Percentiles rank a stretch among this genome's conserved stretches.
These are phyloP conservation scores for Anniella stebbinsi DNA, from an alignment of 2,797 vertebrate genomes.

Conservation along the genomic window DNA sequence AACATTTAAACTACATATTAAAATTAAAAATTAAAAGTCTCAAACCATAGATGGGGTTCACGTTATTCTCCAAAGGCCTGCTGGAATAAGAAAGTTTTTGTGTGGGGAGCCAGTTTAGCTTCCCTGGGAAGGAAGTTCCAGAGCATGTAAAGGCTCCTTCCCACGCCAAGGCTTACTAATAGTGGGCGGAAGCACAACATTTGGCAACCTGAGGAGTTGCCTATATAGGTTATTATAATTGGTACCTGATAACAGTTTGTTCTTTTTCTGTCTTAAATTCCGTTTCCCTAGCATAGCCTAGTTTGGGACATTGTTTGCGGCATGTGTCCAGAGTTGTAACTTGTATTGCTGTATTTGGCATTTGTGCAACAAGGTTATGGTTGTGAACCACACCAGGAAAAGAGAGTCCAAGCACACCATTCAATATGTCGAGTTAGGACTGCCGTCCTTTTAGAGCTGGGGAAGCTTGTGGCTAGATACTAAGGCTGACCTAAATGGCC, in stretches of 20 bases:
- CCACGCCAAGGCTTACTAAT: background rate
- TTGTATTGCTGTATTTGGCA: too few species aligned
- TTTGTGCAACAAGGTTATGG: background rate
- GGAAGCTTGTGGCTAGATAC: too few species aligned
- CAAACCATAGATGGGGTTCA: too few species aligned
- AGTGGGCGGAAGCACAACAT: background rate
- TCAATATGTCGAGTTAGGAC: background rate
- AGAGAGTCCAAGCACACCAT: background rate
- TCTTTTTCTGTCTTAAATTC: background rate
- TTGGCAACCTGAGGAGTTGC: background rate
- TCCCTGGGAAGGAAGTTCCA: too few species aligned
- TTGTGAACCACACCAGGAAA: background rate
- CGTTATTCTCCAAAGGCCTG: too few species aligned
- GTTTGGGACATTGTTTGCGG: too few species aligned
- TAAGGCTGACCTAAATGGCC: too few species aligned
- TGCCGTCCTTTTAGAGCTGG: too few species aligned
- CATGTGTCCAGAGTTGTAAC: background rate
- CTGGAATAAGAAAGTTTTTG: too few species aligned
- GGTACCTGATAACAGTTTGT: background rate
- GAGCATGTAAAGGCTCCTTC: background rate
- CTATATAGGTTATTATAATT: background rate
- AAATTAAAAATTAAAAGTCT: too few species aligned
- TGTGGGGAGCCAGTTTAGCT: too few species aligned
- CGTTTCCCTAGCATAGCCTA: background rate
- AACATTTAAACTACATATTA: too few species aligned